Percentiles rank a stretch among this genome's conserved stretches.
These are phyloP conservation scores for Aphelocoma coerulescens DNA, from an alignment of 2,113 vertebrate genomes.

Conservation along the genomic window DNA sequence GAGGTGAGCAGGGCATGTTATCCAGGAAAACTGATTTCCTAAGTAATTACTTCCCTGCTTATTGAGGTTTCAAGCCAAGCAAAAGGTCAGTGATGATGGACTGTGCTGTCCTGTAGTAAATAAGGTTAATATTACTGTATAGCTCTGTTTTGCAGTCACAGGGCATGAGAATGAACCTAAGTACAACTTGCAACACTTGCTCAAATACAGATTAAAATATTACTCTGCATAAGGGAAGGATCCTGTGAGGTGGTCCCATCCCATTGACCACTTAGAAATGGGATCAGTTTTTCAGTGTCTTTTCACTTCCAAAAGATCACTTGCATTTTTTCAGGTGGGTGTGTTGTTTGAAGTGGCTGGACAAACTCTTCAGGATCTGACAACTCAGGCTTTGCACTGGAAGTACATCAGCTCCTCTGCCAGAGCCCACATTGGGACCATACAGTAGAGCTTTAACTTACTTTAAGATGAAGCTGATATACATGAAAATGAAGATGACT, in stretches of 20 bases:
- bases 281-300: not conserved
- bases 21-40: conserved; percentile 38
- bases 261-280: not conserved
- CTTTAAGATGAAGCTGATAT: not conserved
- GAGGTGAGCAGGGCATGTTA: not conserved
- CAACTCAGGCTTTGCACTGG: not conserved
- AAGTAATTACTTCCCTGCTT: conserved; percentile 46
- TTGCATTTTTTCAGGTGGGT: not conserved
- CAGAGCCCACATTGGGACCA: not conserved
- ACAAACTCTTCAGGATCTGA: not conserved
- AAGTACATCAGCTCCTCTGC: not conserved
- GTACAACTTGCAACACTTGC: not conserved
- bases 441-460: not conserved
- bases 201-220: not conserved
- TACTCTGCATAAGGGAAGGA: not conserved
- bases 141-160: not conserved
- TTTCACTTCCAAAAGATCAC: not conserved
- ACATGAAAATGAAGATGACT: not conserved
- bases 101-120: not conserved
- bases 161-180: not conserved
- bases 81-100: conserved; percentile 18
- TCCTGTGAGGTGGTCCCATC: not conserved
- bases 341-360: not conserved
- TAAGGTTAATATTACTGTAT: not conserved
- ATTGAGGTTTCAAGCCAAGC: not conserved